Percentiles rank a stretch among this genome's conserved stretches.
Conservation (phyloP, 1,140 invertebrate species). For the Teleopsis dalmanni region DNA sequence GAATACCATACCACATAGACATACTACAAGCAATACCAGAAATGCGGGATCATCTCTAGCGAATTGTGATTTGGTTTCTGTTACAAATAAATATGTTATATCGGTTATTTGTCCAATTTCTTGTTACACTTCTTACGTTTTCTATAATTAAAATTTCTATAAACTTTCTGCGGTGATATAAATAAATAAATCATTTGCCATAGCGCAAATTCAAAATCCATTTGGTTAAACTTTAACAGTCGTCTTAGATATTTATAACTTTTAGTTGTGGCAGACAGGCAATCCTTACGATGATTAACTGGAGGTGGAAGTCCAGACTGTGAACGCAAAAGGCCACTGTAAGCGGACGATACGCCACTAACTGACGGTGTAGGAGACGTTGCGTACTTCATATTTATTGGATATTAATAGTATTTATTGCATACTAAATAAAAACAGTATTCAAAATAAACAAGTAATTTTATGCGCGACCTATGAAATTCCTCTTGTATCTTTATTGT, state of each 20-base stretch:
- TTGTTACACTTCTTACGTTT: conserved; percentile 71
- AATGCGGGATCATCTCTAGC: conserved; percentile 99
- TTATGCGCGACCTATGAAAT: no score
- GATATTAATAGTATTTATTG: background rate
- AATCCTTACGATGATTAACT: conserved; percentile 57
- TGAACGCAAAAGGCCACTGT: conserved; percentile 44
- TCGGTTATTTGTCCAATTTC: background rate
- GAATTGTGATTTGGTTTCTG: conserved; percentile 97
- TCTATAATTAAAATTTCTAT: conserved; percentile 95
- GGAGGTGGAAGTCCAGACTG: conserved; percentile 53
- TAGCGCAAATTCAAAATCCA: conserved; percentile 99
- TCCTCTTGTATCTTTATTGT: no score
- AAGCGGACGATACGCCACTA: conserved; percentile 35
- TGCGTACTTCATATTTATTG: conserved; percentile 55
- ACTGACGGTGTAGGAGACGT: conserved; percentile 55
- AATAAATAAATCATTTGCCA: conserved; percentile 99
- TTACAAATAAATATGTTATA: conserved; percentile 1
- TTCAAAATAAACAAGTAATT: no score
- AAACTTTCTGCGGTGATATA: conserved; percentile 93
- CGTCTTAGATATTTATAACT: conserved; percentile 86
- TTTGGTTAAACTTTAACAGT: conserved; percentile 90
- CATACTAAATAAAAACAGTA: background rate
- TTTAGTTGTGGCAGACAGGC: conserved; percentile 81
- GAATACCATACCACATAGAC: conserved; percentile 81
- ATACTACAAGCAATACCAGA: conserved; percentile 81